Evolutionary conservation across 2,888 invertebrate genomes (phyloP).

Genomic region (Campaea margaritaria): DNA sequence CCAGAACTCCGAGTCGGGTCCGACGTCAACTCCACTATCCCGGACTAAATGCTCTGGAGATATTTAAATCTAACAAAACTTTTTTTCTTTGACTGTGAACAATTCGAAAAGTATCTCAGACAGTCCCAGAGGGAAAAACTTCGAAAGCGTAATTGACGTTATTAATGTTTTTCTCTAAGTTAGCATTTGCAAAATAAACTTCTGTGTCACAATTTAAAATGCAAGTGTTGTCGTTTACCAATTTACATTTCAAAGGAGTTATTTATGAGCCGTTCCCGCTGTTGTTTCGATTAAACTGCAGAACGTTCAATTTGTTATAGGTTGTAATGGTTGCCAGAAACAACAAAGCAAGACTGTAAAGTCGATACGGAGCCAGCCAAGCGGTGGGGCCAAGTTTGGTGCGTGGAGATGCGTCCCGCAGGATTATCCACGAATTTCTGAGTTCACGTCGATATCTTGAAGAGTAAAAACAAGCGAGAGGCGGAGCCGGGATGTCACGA

Average conservation of each 20-base stretch:
- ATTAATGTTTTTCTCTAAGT: slow-evolving; percentile 48
- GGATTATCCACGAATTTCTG: slow-evolving; percentile 54
- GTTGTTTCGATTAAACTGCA: slow-evolving; percentile 33
- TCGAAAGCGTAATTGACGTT: slow-evolving; percentile 59
- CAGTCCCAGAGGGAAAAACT: slow-evolving; percentile 54
- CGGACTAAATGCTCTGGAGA: slow-evolving; percentile 68
- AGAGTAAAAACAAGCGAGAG: slow-evolving; percentile 62
- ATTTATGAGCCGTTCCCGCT: slow-evolving; percentile 25
- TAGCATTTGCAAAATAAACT: slow-evolving; percentile 34
- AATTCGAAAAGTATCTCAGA: slow-evolving; percentile 53
- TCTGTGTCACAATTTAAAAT: slow-evolving; percentile 31
- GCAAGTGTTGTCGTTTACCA: slow-evolving; percentile 32
- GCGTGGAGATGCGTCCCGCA: slow-evolving; percentile 48
- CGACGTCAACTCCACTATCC: slow-evolving; percentile 54
- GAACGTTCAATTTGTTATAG: slow-evolving; percentile 37
- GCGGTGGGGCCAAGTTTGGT: slow-evolving; percentile 34
- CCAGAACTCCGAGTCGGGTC: slow-evolving; percentile 46
- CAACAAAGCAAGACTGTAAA: slow-evolving; percentile 41
- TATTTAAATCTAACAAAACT: slow-evolving; percentile 69
- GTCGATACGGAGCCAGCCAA: slow-evolving; percentile 26
- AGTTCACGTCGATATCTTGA: slow-evolving; percentile 61
- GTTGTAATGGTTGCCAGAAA: slow-evolving; percentile 40
- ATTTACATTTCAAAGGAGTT: slow-evolving; percentile 32
- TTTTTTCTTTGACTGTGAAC: slow-evolving; percentile 62
- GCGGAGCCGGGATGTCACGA: slow-evolving; percentile 71